phyloP scores from a whole-genome alignment of 2,113 vertebrate species.

The Pelusios castaneus region DNA sequence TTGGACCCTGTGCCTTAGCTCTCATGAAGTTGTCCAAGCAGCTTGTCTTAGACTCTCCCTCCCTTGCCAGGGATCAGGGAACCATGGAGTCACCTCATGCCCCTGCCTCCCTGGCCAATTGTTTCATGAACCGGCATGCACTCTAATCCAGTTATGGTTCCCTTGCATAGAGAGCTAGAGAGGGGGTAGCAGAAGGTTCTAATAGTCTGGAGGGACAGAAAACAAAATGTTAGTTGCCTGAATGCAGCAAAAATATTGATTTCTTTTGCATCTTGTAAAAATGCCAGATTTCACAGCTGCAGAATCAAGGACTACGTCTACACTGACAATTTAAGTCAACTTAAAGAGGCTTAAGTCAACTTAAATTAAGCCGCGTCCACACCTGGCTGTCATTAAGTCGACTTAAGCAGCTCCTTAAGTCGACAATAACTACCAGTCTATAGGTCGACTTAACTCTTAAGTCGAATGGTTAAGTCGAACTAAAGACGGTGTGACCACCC shows the following conservation, averaged over 20 bases:
- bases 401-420: too few species aligned
- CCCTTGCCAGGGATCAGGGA: neutral
- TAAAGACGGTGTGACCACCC: too few species aligned
- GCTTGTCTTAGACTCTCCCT: neutral
- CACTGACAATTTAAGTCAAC: too few species aligned
- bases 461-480: too few species aligned
- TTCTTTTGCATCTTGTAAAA: neutral
- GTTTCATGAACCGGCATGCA: neutral
- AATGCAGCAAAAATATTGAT: neutral
- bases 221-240: neutral
- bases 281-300: neutral
- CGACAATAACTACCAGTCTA: too few species aligned
- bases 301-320: too few species aligned
- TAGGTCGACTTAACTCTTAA: too few species aligned
- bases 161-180: neutral
- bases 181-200: neutral
- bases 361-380: too few species aligned
- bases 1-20: neutral
- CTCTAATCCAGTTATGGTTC: neutral
- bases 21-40: neutral
- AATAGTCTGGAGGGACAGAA: neutral
- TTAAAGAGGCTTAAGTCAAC: too few species aligned
- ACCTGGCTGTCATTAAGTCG: too few species aligned
- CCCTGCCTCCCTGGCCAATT: neutral
- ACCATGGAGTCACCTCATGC: neutral